phyloP scores from a whole-genome alignment of 2,113 vertebrate genomes.

The Eublepharis macularius region DNA sequence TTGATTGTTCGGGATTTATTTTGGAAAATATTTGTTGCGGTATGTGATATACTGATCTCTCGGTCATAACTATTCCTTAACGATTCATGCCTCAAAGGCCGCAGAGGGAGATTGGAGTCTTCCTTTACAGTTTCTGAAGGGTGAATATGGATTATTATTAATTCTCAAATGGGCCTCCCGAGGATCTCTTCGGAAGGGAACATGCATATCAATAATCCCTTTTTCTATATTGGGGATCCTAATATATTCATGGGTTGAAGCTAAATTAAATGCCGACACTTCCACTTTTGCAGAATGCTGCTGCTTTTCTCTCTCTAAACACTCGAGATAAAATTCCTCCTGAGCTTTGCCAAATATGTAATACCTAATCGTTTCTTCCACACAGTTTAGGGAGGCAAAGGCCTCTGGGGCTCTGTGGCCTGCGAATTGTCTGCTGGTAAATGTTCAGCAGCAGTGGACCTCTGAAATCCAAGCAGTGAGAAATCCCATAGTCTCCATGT shows the following conservation, averaged over 20 bases:
- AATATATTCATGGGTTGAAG: slow-evolving; percentile 50
- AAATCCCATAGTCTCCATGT: too few relatives aligned
- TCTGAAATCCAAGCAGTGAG: neutral
- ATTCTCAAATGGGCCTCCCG: slow-evolving; percentile 68
- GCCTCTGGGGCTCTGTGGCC: neutral
- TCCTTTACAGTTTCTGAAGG: slow-evolving; percentile 58
- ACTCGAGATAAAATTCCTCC: neutral
- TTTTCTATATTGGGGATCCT: slow-evolving; percentile 43
- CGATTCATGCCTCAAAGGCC: slow-evolving; percentile 46
- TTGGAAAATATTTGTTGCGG: slow-evolving; percentile 61
- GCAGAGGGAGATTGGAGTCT: slow-evolving; percentile 56
- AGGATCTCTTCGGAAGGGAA: slow-evolving; percentile 65
- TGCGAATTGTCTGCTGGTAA: neutral
- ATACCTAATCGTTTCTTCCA: neutral
- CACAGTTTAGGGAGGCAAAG: neutral
- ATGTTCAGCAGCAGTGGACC: too few relatives aligned
- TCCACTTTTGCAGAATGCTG: too few relatives aligned
- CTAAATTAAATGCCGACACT: slow-evolving; percentile 58
- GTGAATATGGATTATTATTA: slow-evolving; percentile 71
- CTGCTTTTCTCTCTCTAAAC: neutral
- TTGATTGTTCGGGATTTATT: slow-evolving; percentile 65
- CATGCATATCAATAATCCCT: slow-evolving; percentile 58
- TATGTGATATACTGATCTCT: slow-evolving; percentile 29
- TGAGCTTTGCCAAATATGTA: neutral
- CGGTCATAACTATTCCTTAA: slow-evolving; percentile 41